Percentiles rank a stretch among this genome's conserved stretches.
Evolutionary conservation across 2,113 vertebrate species (phyloP).

Genomic region (Cervus canadensis): DNA sequence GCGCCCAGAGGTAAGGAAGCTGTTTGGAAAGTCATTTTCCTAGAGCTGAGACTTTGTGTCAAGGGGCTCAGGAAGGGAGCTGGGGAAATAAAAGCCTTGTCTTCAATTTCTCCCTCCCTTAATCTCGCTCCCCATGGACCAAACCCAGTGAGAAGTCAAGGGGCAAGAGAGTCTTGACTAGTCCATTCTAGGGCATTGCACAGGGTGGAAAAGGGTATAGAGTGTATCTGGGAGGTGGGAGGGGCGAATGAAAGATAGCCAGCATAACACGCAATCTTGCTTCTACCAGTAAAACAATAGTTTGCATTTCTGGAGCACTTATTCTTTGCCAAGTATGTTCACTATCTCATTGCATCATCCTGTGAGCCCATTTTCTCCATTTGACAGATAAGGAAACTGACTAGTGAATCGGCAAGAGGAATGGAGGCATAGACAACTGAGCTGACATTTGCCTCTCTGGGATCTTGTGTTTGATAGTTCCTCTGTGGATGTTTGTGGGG

Average conservation of each 20-base stretch:
- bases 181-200: not conserved
- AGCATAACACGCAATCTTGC: not conserved
- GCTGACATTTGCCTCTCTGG: not conserved
- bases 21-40: not conserved
- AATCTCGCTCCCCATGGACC: not conserved
- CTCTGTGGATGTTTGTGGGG: not conserved
- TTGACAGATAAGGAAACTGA: not conserved
- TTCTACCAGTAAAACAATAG: not conserved
- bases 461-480: not conserved
- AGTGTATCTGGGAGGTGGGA: not conserved
- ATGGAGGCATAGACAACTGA: not conserved
- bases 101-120: not conserved
- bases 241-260: not conserved
- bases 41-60: not conserved
- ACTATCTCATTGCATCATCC: not conserved
- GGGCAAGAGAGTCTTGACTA: not conserved
- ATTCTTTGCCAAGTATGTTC: not conserved
- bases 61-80: not conserved
- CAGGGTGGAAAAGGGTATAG: not conserved
- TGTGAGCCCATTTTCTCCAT: not conserved
- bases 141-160: not conserved
- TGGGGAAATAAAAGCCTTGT: not conserved
- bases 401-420: not conserved
- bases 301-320: not conserved
- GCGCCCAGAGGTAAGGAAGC: not conserved